phyloP scores from a whole-genome alignment of 2,888 invertebrate genomes.

The Gymnocheta viridis region DNA sequence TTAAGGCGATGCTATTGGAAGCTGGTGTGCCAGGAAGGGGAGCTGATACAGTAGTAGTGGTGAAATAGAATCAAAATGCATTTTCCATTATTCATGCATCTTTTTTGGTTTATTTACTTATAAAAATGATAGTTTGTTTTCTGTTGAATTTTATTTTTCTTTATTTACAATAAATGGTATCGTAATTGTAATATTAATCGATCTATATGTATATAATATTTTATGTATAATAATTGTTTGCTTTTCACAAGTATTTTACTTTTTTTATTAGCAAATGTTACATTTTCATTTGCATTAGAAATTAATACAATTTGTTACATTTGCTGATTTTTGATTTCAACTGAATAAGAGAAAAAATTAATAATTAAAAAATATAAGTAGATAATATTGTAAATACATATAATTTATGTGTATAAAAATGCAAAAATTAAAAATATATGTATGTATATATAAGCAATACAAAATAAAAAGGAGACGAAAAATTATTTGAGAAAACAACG shows the following conservation, averaged over 20 bases:
- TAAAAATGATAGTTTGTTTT: background rate
- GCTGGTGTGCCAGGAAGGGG: slow-evolving; percentile 72
- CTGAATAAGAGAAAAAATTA: slow-evolving; percentile 39
- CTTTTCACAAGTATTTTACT: slow-evolving; percentile 56
- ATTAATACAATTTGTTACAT: slow-evolving; percentile 54
- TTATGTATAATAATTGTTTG: slow-evolving; percentile 69
- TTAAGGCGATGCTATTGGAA: slow-evolving; percentile 71
- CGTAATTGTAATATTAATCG: slow-evolving; percentile 73
- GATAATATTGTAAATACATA: slow-evolving; percentile 48
- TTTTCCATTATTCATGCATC: background rate
- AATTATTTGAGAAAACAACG: background rate
- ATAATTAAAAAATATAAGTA: slow-evolving; percentile 38
- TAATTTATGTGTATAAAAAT: slow-evolving; percentile 46
- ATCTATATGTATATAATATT: slow-evolving; percentile 78
- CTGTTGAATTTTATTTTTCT: slow-evolving; percentile 69
- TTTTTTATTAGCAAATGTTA: slow-evolving; percentile 52
- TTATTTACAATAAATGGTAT: slow-evolving; percentile 80
- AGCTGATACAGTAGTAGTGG: slow-evolving; percentile 61
- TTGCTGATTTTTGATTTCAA: slow-evolving; percentile 25
- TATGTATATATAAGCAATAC: slow-evolving; percentile 42
- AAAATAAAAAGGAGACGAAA: background rate
- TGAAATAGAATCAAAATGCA: slow-evolving; percentile 63
- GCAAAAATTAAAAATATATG: slow-evolving; percentile 43
- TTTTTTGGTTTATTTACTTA: background rate
- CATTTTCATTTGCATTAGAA: slow-evolving; percentile 48